Percentiles rank a stretch among this genome's conserved stretches.
Evolutionary conservation across 2,113 vertebrate species (phyloP).

Genomic region (Aegypius monachus): DNA sequence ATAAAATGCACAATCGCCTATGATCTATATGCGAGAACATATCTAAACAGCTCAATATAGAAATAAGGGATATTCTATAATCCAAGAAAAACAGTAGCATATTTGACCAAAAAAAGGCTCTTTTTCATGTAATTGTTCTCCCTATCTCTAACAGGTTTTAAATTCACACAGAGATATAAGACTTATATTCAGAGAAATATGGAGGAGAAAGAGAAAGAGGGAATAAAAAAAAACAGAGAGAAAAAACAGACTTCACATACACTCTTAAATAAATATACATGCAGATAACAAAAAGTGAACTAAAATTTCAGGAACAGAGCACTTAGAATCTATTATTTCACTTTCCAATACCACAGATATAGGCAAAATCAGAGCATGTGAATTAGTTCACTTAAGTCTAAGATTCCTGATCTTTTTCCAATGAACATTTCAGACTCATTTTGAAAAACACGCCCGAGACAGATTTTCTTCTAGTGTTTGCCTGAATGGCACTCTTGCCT

Average conservation of each 20-base stretch:
- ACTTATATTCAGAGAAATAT: neutral
- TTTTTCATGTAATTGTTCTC: neutral
- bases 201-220: neutral
- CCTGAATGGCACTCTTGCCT: conserved; percentile 24
- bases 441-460: conserved; percentile 26
- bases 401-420: conserved; percentile 50
- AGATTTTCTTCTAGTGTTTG: conserved; percentile 34
- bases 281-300: neutral
- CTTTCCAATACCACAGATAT: neutral
- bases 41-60: neutral
- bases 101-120: neutral
- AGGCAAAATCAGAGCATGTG: conserved; percentile 13
- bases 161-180: neutral
- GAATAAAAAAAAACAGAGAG: neutral
- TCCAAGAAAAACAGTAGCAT: neutral
- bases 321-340: neutral
- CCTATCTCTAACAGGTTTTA: neutral
- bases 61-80: neutral
- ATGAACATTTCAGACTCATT: neutral
- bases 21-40: neutral
- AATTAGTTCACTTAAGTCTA: conserved; percentile 28
- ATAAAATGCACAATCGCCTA: neutral
- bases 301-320: neutral
- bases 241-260: rapidly evolving
- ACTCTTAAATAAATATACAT: neutral